Conservation (phyloP, 2,888 invertebrate species). For the Trachelus tabidus region DNA sequence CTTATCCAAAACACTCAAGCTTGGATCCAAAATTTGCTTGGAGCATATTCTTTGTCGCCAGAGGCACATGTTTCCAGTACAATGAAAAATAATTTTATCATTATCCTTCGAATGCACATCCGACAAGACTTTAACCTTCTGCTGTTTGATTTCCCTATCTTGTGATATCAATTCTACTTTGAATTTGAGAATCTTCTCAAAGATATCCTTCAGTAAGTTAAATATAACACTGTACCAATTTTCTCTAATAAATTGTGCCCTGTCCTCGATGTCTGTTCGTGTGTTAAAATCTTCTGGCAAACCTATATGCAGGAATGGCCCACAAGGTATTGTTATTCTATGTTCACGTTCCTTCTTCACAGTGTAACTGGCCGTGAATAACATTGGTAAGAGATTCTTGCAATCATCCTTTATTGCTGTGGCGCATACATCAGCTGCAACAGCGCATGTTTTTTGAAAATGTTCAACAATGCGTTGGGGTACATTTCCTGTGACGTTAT, state of each 20-base stretch:
- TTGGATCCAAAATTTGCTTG: constrained; percentile 36
- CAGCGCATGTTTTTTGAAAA: constrained; percentile 54
- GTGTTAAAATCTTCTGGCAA: constrained; percentile 33
- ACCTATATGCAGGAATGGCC: constrained; percentile 33
- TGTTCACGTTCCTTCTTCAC: constrained; percentile 24
- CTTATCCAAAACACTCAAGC: constrained; percentile 51
- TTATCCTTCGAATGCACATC: constrained; percentile 58
- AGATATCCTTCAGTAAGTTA: constrained; percentile 50
- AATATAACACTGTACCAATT: constrained; percentile 54
- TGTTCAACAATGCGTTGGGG: constrained; percentile 38
- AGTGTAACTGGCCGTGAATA: constrained; percentile 33
- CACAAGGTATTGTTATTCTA: constrained; percentile 35
- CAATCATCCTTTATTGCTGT: constrained; percentile 31
- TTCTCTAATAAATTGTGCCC: constrained; percentile 32
- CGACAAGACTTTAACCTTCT: constrained; percentile 53
- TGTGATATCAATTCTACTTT: constrained; percentile 39
- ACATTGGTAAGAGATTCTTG: constrained; percentile 39
- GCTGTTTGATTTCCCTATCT: constrained; percentile 51
- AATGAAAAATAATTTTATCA: constrained; percentile 48
- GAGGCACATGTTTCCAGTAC: constrained; percentile 54
- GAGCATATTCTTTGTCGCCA: constrained; percentile 58
- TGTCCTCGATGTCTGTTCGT: constrained; percentile 32
- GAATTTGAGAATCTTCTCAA: constrained; percentile 58
- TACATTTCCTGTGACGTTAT: constrained; percentile 69
- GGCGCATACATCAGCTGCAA: constrained; percentile 46